Evolutionary conservation across 2,888 invertebrate genomes (phyloP), one percentile per base, ranked within the genome.

Genomic region (Pollenia amentaria): DNA sequence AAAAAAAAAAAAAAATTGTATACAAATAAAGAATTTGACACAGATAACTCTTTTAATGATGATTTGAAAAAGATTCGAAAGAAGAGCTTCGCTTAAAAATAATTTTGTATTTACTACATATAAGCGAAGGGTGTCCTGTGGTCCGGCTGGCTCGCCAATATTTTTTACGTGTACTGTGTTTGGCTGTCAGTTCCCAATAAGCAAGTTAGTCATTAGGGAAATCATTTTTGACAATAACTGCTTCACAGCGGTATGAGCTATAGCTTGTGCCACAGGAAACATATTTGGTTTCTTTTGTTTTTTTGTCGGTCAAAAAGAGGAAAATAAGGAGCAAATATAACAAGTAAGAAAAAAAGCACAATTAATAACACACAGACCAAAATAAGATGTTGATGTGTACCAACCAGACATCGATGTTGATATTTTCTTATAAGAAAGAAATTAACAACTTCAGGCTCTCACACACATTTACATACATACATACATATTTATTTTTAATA

Each of bases 181-280:
- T 29, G 1, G 0, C 14, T 55, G 72, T 40, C 64, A 40, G 18
- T 64, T 79, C 8, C 12, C 40, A 70, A 21, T 16, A 79, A 70
- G 40, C 57, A 40, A 48, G 48, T 53, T 53, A 46, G 55, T 55
- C 80, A 40, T 55, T 80, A 80, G 64, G 80, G 80, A 73, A 73
- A 65, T 73, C 64, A 64, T 46, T 65, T 73, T 64, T 73, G 64
- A n/a, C 72, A 55, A 48, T 46, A 57, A 73, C 38, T 38, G 53
- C 64, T 64, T 46, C 9, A 16, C 14, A 44, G 18, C 53, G 42
- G 11, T 64, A 53, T 12, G n/a, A 46, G 29, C 4, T 46, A 55
- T 46, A 55, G 40, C 7, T 29, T n/a, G 7, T 12, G 16, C 21
- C 18, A 62, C 60, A 48, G 48, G 7, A 79, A 21, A 2, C 4